phyloP scores from a whole-genome alignment of 1,140 invertebrate genomes.

The Leptonema lineaticorne region DNA sequence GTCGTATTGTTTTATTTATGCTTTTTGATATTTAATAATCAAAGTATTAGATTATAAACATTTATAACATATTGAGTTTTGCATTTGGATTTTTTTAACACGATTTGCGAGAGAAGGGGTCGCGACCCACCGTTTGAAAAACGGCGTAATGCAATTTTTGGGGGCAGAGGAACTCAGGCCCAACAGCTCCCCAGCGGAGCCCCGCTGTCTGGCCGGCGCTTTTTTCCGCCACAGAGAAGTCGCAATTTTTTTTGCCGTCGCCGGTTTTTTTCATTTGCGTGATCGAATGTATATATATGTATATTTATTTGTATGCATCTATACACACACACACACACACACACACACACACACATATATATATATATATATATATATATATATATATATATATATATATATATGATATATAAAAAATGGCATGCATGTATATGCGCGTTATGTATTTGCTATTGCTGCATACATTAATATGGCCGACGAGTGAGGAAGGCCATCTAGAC shows the following conservation, averaged over 20 bases:
- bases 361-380: background rate
- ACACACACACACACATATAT: too few species aligned
- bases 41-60: too few species aligned
- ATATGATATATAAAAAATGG: too few species aligned
- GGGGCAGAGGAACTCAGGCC: slow-evolving; percentile 10
- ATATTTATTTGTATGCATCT: background rate
- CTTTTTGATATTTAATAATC: too few species aligned
- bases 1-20: too few species aligned
- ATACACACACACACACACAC: background rate
- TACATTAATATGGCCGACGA: slow-evolving; percentile 17
- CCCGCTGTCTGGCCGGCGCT: slow-evolving; percentile 34
- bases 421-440: background rate
- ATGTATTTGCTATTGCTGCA: background rate
- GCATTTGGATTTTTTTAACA: too few species aligned
- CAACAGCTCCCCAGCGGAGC: slow-evolving; percentile 32
- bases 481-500: slow-evolving; percentile 9
- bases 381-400: background rate
- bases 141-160: too few species aligned
- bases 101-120: too few species aligned
- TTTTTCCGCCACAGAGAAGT: slow-evolving; percentile 22
- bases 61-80: too few species aligned
- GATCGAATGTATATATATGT: background rate
- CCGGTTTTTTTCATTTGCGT: background rate
- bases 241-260: slow-evolving; percentile 12
- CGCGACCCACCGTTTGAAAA: too few species aligned